Conservation (phyloP, 2,797 vertebrate species). For the Alcedo quadribrachys region DNA sequence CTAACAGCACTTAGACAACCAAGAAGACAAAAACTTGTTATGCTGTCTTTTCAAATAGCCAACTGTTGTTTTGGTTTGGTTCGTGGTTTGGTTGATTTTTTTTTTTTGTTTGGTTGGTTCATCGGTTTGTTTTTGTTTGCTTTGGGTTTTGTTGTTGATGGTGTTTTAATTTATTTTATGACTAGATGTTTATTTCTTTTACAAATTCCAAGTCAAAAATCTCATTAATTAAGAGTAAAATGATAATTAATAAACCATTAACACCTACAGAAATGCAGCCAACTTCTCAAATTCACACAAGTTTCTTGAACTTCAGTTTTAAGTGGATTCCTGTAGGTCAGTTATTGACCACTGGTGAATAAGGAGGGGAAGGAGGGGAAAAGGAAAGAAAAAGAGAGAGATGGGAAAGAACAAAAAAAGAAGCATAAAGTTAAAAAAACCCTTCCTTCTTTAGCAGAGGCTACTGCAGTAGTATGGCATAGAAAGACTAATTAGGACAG, state of each 20-base stretch:
- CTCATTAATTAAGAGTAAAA: background rate
- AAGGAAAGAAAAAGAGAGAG: background rate
- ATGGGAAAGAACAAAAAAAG: background rate
- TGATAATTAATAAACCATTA: background rate
- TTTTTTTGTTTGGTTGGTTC: too few species aligned
- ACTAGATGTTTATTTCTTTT: background rate
- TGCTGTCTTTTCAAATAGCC: background rate
- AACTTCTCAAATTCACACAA: constrained; percentile 11
- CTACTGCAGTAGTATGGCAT: background rate
- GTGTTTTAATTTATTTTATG: background rate
- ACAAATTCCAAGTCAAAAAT: background rate
- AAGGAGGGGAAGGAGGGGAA: background rate
- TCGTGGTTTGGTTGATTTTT: background rate
- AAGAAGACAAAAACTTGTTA: background rate
- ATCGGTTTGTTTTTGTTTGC: too few species aligned
- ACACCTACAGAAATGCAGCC: background rate
- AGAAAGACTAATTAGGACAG: background rate
- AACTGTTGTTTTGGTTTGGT: background rate
- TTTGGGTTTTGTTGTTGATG: background rate
- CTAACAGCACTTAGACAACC: background rate
- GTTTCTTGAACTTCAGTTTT: background rate
- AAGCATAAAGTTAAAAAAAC: background rate
- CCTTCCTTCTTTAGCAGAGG: background rate
- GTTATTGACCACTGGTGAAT: accelerated
- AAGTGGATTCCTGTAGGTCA: background rate